phyloP scores from a whole-genome alignment of 2,113 vertebrate genomes.

The Bubalus kerabau region DNA sequence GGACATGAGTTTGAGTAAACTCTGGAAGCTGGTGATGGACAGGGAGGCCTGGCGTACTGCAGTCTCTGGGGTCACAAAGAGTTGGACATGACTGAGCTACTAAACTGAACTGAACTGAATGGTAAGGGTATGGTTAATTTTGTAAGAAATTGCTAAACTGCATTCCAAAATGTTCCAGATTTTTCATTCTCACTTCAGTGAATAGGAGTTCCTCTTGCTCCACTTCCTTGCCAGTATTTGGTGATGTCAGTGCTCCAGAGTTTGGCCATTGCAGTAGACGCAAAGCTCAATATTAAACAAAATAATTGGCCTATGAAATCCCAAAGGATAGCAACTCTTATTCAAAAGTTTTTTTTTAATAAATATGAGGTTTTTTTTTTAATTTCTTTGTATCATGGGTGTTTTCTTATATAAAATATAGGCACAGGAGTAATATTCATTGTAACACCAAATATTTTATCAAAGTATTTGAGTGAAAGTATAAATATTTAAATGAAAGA shows the following conservation, averaged over 20 bases:
- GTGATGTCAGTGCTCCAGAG: background rate
- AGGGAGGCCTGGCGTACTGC: background rate
- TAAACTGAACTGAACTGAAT: background rate
- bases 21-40: background rate
- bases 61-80: background rate
- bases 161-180: background rate
- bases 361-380: background rate
- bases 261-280: background rate
- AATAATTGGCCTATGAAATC: background rate
- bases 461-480: background rate
- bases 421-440: background rate
- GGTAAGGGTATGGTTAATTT: background rate
- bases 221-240: background rate
- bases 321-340: background rate
- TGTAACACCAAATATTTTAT: background rate
- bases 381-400: background rate
- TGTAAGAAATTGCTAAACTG: background rate
- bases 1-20: background rate
- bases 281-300: background rate
- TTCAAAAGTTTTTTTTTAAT: background rate
- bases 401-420: background rate
- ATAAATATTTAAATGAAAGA: background rate
- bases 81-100: rapidly evolving
- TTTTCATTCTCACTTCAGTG: background rate
- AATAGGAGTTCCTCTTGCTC: background rate